Evolutionary conservation across 1,140 invertebrate genomes (phyloP).

Genomic region (Aphidius ervi): DNA sequence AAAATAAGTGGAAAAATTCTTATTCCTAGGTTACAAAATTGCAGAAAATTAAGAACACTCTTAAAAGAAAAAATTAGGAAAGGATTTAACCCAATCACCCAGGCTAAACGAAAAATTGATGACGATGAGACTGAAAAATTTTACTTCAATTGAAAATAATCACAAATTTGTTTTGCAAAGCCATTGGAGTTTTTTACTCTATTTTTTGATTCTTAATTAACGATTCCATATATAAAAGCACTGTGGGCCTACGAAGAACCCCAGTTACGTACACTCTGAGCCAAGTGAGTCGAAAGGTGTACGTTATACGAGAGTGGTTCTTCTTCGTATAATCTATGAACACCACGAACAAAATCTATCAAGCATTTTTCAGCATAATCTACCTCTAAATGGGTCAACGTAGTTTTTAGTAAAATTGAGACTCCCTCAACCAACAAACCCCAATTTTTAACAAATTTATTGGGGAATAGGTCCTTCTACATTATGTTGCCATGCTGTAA

Average conservation of each 20-base stretch:
- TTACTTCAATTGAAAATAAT: no score
- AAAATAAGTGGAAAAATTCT: no score
- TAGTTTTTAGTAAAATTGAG: slow-evolving; percentile 21
- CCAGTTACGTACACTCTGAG: slow-evolving; percentile 23
- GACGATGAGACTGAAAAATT: no score
- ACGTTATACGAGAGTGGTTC: slow-evolving; percentile 26
- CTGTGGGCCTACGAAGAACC: slow-evolving; percentile 24
- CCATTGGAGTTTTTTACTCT: no score
- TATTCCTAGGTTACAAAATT: no score
- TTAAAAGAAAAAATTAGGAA: no score
- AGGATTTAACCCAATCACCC: no score
- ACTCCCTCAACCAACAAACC: slow-evolving; percentile 24
- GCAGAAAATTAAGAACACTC: no score
- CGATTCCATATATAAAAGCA: slow-evolving; percentile 22
- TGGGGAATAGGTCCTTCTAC: slow-evolving; percentile 9
- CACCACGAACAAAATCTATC: slow-evolving; percentile 26
- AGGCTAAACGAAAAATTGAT: no score
- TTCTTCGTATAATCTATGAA: slow-evolving; percentile 23
- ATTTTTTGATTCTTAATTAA: no score
- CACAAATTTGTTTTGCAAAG: no score
- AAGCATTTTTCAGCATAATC: slow-evolving; percentile 21
- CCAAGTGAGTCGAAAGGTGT: slow-evolving; percentile 25
- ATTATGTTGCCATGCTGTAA: slow-evolving; percentile 18
- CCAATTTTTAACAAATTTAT: slow-evolving; percentile 20
- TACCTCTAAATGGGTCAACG: slow-evolving; percentile 22